Evolutionary conservation across 1,140 invertebrate species (phyloP).

Genomic region (Trachymyrmex cornetzi): DNA sequence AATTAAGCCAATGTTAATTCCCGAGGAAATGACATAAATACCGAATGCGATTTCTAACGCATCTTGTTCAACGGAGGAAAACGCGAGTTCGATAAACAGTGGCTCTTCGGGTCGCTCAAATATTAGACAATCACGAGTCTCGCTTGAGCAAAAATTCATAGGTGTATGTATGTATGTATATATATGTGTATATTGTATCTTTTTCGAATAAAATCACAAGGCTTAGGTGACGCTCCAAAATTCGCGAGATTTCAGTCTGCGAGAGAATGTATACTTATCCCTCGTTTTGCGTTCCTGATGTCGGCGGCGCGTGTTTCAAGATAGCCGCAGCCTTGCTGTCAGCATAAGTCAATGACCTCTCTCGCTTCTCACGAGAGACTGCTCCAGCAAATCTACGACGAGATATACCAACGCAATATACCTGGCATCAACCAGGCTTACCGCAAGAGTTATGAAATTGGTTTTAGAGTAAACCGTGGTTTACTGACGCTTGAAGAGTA

Average conservation of each 20-base stretch:
- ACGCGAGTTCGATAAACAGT: background rate
- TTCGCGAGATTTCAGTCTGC: conserved; percentile 8
- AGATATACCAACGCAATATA: conserved; percentile 18
- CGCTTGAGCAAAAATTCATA: background rate
- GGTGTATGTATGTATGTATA: background rate
- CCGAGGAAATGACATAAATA: background rate
- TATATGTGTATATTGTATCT: background rate
- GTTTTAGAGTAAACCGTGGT: conserved; percentile 4
- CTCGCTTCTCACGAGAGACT: conserved; percentile 36
- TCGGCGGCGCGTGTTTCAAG: conserved; percentile 12
- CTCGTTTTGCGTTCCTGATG: conserved; percentile 29
- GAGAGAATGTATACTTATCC: background rate
- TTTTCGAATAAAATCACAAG: too few species aligned
- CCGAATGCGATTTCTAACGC: background rate
- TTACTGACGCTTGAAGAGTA: background rate
- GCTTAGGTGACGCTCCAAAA: background rate
- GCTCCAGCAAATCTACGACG: conserved; percentile 46
- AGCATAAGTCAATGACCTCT: conserved; percentile 37
- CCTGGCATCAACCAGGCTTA: conserved; percentile 14
- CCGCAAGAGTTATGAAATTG: conserved; percentile 44
- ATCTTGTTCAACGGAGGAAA: background rate
- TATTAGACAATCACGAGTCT: background rate
- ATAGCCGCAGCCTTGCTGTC: conserved; percentile 48
- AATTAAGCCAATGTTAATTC: conserved; percentile 27
- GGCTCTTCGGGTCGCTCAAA: background rate